Conservation (phyloP, 2,888 invertebrate genomes). For the Amblyjoppa fuscipennis region DNA sequence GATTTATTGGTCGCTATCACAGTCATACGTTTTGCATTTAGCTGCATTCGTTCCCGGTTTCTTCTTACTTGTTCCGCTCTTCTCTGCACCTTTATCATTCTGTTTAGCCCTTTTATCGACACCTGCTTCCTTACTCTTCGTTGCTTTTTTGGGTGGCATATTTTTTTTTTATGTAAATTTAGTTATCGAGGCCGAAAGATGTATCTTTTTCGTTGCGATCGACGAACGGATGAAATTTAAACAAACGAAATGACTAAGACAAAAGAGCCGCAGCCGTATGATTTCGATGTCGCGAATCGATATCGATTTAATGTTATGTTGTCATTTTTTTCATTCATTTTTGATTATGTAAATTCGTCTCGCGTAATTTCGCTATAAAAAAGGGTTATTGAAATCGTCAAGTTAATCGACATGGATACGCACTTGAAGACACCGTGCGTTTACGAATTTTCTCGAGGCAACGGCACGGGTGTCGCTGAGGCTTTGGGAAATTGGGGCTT, state of each 20-base stretch:
- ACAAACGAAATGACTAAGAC: not conserved
- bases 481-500: conserved; percentile 83
- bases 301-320: not conserved
- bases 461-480: conserved; percentile 79
- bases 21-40: conserved; percentile 23
- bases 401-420: conserved; percentile 54
- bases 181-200: not conserved
- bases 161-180: conserved; percentile 13
- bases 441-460: conserved; percentile 76
- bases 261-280: not conserved
- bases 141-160: conserved; percentile 33
- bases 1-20: not conserved
- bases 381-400: conserved; percentile 30
- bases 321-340: not conserved
- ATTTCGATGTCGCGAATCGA: conserved; percentile 7
- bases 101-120: conserved; percentile 2
- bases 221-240: not conserved
- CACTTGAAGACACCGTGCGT: conserved; percentile 72
- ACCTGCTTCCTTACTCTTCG: not conserved
- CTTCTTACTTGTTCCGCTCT: conserved; percentile 20
- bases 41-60: not conserved
- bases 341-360: not conserved
- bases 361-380: not conserved
- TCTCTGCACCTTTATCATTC: not conserved
- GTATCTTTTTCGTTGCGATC: not conserved